phyloP scores from a whole-genome alignment of 2,797 vertebrate genomes.

The Nannoperca obscura region DNA sequence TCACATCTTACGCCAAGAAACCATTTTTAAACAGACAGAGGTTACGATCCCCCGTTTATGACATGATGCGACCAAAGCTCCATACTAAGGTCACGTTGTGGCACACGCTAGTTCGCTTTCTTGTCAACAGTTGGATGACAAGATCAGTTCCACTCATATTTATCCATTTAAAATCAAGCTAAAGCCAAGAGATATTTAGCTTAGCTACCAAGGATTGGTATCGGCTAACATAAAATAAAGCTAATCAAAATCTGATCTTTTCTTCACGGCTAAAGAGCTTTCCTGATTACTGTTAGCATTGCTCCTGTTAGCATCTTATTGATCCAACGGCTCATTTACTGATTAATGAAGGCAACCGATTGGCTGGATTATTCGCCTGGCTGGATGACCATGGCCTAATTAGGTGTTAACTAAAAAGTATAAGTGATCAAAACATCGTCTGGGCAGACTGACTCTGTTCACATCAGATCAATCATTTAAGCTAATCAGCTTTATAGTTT shows the following conservation, averaged over 20 bases:
- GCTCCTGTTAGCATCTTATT: slow-evolving; percentile 32
- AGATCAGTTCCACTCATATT: too few species aligned
- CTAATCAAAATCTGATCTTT: not conserved
- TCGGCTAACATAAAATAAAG: not conserved
- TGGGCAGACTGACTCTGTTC: slow-evolving; percentile 3
- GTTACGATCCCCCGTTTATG: not conserved
- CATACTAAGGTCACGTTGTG: not conserved
- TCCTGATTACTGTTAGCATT: too few species aligned
- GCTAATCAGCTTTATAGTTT: not conserved
- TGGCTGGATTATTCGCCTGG: slow-evolving; percentile 73
- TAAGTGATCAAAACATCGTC: slow-evolving; percentile 58
- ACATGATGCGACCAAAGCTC: not conserved
- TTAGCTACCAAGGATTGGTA: not conserved
- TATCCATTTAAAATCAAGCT: too few species aligned
- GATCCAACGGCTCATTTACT: slow-evolving; percentile 66
- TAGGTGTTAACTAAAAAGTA: slow-evolving; percentile 78
- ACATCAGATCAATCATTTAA: not conserved
- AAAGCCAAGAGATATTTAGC: too few species aligned
- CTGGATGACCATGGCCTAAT: slow-evolving; percentile 73
- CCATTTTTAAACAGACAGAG: not conserved
- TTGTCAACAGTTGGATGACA: too few species aligned
- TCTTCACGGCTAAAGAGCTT: too few species aligned
- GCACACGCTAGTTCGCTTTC: not conserved
- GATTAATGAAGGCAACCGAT: slow-evolving; percentile 75
- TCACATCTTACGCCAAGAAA: too few species aligned